Evolutionary conservation across 1,140 invertebrate species (phyloP).

Genomic region (Zaprionus vittiger): DNA sequence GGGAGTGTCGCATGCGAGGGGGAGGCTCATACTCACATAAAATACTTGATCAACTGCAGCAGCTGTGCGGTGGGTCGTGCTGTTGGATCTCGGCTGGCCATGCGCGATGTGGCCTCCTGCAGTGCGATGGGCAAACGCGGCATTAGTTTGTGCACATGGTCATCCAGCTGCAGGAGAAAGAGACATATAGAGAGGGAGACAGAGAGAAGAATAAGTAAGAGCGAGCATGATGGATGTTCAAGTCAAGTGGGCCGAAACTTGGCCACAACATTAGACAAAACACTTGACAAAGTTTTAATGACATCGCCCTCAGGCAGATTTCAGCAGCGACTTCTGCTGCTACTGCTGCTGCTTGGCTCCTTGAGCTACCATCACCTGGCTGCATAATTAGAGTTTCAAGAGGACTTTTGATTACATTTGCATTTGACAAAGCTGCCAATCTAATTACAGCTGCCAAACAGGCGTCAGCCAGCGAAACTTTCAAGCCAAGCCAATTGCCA

Average conservation of each 20-base stretch:
- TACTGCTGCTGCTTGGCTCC: constrained; percentile 31
- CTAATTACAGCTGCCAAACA: constrained; percentile 79
- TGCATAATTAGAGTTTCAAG: constrained; percentile 81
- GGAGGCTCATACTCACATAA: constrained; percentile 88
- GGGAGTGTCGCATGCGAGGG: not conserved
- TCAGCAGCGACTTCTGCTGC: not conserved
- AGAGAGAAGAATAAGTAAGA: constrained; percentile 18
- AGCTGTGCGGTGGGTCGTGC: constrained; percentile 94
- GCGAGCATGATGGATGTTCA: not conserved
- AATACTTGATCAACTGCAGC: constrained; percentile 93
- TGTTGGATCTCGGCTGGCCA: constrained; percentile 92
- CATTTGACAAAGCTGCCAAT: constrained; percentile 82
- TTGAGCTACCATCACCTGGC: constrained; percentile 61
- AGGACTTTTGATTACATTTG: constrained; percentile 83
- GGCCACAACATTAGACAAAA: constrained; percentile 61
- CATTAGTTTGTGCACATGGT: constrained; percentile 91
- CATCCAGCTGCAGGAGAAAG: constrained; percentile 88
- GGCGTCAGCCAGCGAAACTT: constrained; percentile 58
- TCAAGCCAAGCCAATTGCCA: constrained; percentile 48
- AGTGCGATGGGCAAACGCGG: constrained; percentile 92
- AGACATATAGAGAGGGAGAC: not conserved
- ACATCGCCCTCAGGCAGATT: constrained; percentile 39
- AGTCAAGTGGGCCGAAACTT: constrained; percentile 51
- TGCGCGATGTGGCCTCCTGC: constrained; percentile 93
- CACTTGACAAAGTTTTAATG: constrained; percentile 78